phyloP scores from a whole-genome alignment of 2,113 vertebrate genomes.

The Empidonax alnorum region DNA sequence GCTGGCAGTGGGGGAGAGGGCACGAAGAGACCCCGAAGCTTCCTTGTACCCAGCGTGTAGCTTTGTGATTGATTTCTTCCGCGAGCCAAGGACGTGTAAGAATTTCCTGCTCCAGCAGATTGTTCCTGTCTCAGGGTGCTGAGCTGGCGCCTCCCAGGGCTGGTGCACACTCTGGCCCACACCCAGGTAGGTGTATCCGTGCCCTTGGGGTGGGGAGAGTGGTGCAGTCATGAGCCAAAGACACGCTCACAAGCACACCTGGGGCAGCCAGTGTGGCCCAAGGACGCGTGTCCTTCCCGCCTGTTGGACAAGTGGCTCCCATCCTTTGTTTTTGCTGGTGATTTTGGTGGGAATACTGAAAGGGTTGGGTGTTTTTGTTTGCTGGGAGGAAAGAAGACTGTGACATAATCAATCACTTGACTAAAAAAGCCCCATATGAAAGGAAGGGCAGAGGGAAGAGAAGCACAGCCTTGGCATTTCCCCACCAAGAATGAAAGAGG shows the following conservation, averaged over 20 bases:
- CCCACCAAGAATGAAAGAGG: neutral
- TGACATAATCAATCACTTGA: neutral
- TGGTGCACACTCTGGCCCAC: no score
- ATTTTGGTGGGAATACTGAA: neutral
- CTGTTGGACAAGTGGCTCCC: neutral
- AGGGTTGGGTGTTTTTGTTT: neutral
- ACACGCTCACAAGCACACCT: neutral
- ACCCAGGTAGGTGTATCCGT: neutral
- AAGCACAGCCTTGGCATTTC: neutral
- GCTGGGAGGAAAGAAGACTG: neutral
- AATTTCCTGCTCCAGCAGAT: neutral
- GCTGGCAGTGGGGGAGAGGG: neutral
- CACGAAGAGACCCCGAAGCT: neutral
- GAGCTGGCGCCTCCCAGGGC: neutral
- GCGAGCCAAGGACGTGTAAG: rapidly evolving
- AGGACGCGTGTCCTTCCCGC: neutral
- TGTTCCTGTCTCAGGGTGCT: neutral
- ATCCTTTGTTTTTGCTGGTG: neutral
- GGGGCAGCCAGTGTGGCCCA: rapidly evolving
- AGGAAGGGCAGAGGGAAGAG: neutral
- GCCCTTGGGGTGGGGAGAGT: neutral
- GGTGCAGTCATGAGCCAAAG: neutral
- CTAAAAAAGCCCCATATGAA: neutral
- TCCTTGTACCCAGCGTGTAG: neutral
- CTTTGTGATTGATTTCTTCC: neutral